Evolutionary conservation across 2,888 invertebrate genomes (phyloP).

Genomic region (Caenorhabditis plicata): DNA sequence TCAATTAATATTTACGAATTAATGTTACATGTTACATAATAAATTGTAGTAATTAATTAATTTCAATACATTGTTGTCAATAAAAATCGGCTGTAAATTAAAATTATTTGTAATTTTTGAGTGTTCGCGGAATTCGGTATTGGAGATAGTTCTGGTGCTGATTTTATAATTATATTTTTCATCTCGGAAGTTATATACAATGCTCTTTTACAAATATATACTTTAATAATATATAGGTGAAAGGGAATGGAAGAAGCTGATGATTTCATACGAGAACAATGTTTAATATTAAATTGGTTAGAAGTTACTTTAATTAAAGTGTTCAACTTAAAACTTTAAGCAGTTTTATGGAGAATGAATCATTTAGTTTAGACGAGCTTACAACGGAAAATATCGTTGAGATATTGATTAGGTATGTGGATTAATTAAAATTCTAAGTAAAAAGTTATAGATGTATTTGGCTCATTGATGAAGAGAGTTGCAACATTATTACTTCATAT

Average conservation of each 20-base stretch:
- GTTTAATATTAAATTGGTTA: conserved; percentile 25
- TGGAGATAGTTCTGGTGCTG: neutral
- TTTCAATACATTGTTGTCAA: neutral
- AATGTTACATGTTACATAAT: no score
- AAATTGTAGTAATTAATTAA: no score
- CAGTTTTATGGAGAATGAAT: conserved; percentile 22
- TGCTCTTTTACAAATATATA: no score
- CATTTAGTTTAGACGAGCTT: conserved; percentile 17
- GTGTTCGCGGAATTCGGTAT: neutral
- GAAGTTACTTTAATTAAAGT: neutral
- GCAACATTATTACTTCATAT: conserved; percentile 13
- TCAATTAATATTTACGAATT: no score
- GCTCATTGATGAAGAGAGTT: conserved; percentile 24
- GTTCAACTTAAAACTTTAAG: neutral
- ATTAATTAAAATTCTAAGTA: neutral
- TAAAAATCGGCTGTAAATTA: neutral
- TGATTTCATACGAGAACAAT: conserved; percentile 16
- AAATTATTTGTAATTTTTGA: neutral
- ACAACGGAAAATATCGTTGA: conserved; percentile 28
- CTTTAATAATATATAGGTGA: no score
- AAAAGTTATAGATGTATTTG: conserved; percentile 27
- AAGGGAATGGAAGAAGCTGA: conserved; percentile 28
- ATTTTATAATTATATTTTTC: neutral
- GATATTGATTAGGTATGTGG: conserved; percentile 19
- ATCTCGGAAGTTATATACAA: no score